Conservation (phyloP, 37 sponge, comb jelly and placozoan species). For the Cliona cf. orientalis region DNA sequence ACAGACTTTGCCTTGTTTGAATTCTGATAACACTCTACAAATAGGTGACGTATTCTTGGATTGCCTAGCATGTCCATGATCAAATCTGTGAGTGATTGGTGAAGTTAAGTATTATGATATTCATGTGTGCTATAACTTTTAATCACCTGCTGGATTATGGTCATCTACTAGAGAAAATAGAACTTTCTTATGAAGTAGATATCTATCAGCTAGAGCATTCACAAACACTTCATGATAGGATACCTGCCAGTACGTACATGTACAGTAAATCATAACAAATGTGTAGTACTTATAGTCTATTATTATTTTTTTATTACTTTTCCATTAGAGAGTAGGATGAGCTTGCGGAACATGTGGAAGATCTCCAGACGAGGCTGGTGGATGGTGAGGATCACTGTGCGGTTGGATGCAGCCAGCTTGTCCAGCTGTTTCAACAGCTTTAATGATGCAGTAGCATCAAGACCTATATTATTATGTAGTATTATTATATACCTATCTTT, state of each 20-base stretch:
- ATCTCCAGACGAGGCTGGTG: conserved; percentile 88
- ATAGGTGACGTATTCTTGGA: conserved; percentile 39
- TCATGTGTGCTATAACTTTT: too few relatives aligned
- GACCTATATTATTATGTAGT: too few relatives aligned
- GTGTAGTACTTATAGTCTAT: too few relatives aligned
- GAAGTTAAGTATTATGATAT: too few relatives aligned
- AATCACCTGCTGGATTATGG: conserved; percentile 67
- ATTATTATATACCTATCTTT: too few relatives aligned
- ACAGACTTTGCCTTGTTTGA: conserved; percentile 54
- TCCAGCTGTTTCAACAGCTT: conserved; percentile 79
- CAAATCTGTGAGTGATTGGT: conserved; percentile 59
- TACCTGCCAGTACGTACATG: too few relatives aligned
- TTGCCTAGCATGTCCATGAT: conserved; percentile 91
- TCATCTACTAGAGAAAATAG: conserved; percentile 64
- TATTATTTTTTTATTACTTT: too few relatives aligned
- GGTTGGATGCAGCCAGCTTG: conserved; percentile 71
- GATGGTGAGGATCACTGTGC: conserved; percentile 81
- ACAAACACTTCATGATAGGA: conserved; percentile 82
- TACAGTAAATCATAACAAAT: too few relatives aligned
- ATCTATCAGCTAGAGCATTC: conserved; percentile 17
- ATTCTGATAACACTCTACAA: conserved; percentile 57
- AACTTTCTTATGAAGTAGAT: conserved; percentile 16
- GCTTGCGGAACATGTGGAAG: conserved; percentile 77
- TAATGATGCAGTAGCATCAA: conserved; percentile 78
- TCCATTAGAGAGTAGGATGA: conserved; percentile 73